Evolutionary conservation across 2,888 invertebrate genomes (phyloP), one percentile per base, ranked within the genome.

Genomic region (Rhagophthalmus giganteus): DNA sequence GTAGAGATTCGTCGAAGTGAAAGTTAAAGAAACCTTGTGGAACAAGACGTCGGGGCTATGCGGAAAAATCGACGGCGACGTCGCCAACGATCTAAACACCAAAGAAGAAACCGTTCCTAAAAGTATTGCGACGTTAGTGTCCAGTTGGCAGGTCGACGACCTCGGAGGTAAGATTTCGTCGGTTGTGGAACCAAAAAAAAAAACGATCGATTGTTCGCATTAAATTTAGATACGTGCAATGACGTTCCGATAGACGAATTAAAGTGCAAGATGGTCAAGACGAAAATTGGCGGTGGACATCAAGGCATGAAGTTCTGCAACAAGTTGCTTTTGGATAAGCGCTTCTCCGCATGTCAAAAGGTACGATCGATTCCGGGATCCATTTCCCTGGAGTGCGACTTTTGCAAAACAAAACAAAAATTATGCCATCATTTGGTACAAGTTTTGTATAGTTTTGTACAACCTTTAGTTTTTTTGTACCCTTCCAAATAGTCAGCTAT

Each of bases 21-120:
- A 86, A 67, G 85, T 84, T 0, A 78, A 82, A 1, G 81, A 86
- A 12, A 78, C 79, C 1, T 71, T 89, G 24, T 91, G 90, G 87
- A 88, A 88, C 64, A 83, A 84, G 62, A 88, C 90, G 0, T 83
- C 84, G 54, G 94, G 94, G 42, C 76, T 94, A 0, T 94, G 94
- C 67, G 94, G 94, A 0, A 79, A 78, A 0, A 74, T 90, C 59
- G 88, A 94, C 70, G 87, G 88, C 0, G 79, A 84, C 62, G 73
- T 77, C 2, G 74, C 73, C 4, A 87, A 90, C 65, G 93, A 94
- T 69, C 77, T 89, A 56, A 70, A 74, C 20, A 82, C 81, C 0
- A 80, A 80, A 61, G 83, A 84, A 25, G 85, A 84, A 0, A 74
- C 70, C 1, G 61, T 74, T 2, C 72, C 76, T 0, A 69, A 68